Conservation (phyloP, 2,888 invertebrate species). For the Dicyrtomina minuta region DNA sequence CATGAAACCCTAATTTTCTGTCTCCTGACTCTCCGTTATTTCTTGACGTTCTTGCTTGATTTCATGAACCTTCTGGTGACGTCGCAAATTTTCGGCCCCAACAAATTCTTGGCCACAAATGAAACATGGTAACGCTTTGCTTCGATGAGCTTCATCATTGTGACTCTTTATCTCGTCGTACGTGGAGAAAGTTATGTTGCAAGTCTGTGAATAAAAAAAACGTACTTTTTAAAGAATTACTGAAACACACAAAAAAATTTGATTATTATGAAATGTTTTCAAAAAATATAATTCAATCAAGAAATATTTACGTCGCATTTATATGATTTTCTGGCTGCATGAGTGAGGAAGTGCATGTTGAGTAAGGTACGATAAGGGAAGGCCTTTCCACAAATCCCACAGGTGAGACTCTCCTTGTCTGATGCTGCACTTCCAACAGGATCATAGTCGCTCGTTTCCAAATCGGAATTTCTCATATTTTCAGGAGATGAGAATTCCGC, state of each 20-base stretch:
- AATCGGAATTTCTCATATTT: neutral
- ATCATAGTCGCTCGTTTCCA: neutral
- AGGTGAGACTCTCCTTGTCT: constrained; percentile 3
- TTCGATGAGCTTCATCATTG: constrained; percentile 9
- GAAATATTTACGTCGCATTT: constrained; percentile 11
- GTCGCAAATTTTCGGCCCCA: constrained; percentile 8
- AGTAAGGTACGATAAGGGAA: constrained; percentile 25
- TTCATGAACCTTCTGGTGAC: constrained; percentile 7
- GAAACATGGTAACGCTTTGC: constrained; percentile 5
- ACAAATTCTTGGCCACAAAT: neutral
- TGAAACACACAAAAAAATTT: too few species aligned
- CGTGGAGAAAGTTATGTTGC: neutral
- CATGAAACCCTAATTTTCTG: too few species aligned
- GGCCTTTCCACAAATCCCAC: constrained; percentile 17
- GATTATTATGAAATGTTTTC: too few species aligned
- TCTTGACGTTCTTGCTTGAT: constrained; percentile 11
- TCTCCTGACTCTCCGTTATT: neutral
- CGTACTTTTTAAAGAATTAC: too few species aligned
- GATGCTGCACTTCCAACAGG: neutral
- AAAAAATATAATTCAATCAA: neutral
- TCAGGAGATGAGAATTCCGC: neutral
- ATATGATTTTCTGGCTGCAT: neutral
- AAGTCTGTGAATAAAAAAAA: neutral
- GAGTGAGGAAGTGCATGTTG: constrained; percentile 28
- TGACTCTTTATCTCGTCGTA: constrained; percentile 9